phyloP scores from a whole-genome alignment of 2,888 invertebrate genomes.

The Vannuccia rotundouncinata region DNA sequence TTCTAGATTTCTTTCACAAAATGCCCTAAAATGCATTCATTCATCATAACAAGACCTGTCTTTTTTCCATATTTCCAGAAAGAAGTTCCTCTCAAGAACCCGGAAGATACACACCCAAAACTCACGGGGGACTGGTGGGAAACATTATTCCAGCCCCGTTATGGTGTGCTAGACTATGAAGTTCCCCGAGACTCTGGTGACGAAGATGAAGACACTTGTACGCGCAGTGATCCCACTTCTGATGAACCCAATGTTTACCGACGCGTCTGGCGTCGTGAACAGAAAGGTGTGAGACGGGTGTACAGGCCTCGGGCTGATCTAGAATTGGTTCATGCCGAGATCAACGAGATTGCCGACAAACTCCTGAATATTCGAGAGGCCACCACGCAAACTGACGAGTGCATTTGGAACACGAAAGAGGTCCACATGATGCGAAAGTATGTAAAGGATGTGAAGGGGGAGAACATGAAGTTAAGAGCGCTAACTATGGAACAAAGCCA shows the following conservation, averaged over 20 bases:
- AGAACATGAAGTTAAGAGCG: not conserved
- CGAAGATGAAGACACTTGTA: not conserved
- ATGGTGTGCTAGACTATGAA: not conserved
- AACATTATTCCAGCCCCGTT: conserved; percentile 18
- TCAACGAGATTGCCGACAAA: not conserved
- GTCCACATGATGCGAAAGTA: conserved; percentile 6
- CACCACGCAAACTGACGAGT: conserved; percentile 28
- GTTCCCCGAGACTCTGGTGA: not conserved
- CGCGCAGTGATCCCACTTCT: not conserved
- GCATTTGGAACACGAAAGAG: conserved; percentile 31
- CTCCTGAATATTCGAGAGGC: not conserved
- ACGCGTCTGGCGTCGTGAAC: not conserved
- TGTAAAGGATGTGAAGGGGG: not conserved
- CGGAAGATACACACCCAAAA: not conserved
- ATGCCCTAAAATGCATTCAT: no score
- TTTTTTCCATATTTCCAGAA: not conserved
- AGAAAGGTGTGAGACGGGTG: not conserved
- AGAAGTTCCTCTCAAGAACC: not conserved
- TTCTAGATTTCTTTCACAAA: no score
- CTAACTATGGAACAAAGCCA: not conserved
- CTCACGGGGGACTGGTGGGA: conserved; percentile 27
- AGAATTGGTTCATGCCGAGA: not conserved
- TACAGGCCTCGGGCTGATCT: not conserved
- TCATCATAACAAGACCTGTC: no score
- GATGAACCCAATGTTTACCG: conserved; percentile 1